These are phyloP conservation scores for Homarus americanus DNA, from an alignment of 1,140 invertebrate genomes.

Conservation along the genomic window DNA sequence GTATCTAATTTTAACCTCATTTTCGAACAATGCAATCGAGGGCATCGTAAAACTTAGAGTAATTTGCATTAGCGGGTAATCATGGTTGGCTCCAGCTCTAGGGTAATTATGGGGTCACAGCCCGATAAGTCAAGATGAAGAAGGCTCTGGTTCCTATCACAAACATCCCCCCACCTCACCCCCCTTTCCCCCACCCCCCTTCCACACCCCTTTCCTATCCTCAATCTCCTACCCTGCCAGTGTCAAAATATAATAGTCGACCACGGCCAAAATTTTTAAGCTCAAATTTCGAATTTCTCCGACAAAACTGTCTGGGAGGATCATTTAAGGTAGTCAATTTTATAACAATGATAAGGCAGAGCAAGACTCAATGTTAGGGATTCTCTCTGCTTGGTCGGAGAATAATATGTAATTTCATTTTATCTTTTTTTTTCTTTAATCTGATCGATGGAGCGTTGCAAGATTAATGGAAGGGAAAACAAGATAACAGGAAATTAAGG, in stretches of 20 bases:
- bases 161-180: neutral
- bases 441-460: neutral
- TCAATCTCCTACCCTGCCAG: neutral
- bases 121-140: constrained; percentile 22
- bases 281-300: too few species aligned
- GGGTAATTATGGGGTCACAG: constrained; percentile 32
- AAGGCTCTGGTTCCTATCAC: neutral
- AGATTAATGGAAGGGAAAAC: neutral
- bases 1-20: constrained; percentile 57
- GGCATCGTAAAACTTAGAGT: neutral
- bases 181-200: too few species aligned
- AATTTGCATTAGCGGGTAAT: constrained; percentile 52
- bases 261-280: too few species aligned
- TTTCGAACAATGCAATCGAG: constrained; percentile 19
- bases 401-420: neutral
- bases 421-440: neutral
- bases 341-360: too few species aligned
- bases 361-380: too few species aligned
- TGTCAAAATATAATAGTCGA: neutral
- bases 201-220: neutral
- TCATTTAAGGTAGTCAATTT: too few species aligned
- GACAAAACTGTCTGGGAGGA: too few species aligned
- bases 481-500: neutral
- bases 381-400: too few species aligned
- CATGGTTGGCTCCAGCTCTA: constrained; percentile 15